Base-by-base conservation (phyloP, 2,888 invertebrate species). In the Rhabditoides inermis region DNA sequence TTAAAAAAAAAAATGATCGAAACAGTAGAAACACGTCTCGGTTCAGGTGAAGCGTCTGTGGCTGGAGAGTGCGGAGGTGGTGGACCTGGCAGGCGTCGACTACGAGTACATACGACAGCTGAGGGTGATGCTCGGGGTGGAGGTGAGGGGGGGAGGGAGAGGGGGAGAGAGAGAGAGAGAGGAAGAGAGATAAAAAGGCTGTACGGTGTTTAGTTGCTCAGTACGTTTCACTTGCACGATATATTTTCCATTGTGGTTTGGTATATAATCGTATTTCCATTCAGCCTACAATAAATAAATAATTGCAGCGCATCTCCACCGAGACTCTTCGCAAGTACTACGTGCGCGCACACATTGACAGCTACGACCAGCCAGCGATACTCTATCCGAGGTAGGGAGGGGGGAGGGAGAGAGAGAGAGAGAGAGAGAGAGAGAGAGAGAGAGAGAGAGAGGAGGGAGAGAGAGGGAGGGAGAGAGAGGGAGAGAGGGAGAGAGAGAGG, bases 331-430 rank as follows among this genome's bases (percentile, higher is more conserved):
- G 67, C 20, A 64, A 68, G 32, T 73, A 69, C 53, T 66, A 73
- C 46, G 57, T 73, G 2, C 59, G 67, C 20, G 70, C 63, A 2
- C 73, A 73, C 41, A 68, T 70, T 44, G 73, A 70, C 45, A 61
- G 62, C 49, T 73, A 71, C 49, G 74, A 74, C 28, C 70, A 73
- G 40, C 65, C 70, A 20, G 74, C 74, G 2, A 61, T 73, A 32
- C 51, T 69, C 45, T 75, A 73, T 52, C 74, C 73, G 5, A 65
- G 73, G 28, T 69, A 66, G 32, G 42, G 49, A 32, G 15, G 15
- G 32, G 20, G 6, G 30, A n/a, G 27, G 15, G 26, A 45, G 20
- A 3, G 12, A 4, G 4, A 32, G 32, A 25, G 23, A 28, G 23
- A 23, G 47, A 35, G 26, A 3, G 25, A 18, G 26, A n/a, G 6